A percentile compares a stretch with the other conserved stretches of the same genome.
phyloP scores from a whole-genome alignment of 2,888 invertebrate genomes.

The Dolichomitus sp. region DNA sequence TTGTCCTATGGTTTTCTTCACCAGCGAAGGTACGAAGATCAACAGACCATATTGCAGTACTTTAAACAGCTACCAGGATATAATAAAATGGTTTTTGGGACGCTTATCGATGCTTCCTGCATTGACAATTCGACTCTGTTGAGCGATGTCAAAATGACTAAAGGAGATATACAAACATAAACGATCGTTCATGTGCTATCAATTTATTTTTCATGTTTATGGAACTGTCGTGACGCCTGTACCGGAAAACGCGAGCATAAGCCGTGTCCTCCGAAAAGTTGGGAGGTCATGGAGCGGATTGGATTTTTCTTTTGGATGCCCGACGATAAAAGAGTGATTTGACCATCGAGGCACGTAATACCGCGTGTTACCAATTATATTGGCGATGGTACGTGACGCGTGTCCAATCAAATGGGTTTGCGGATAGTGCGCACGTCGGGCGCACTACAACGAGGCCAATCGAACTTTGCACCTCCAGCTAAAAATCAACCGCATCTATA shows the following conservation, averaged over 20 bases:
- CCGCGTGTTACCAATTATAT: constrained; percentile 58
- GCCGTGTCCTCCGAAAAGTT: constrained; percentile 32
- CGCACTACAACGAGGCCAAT: constrained; percentile 2
- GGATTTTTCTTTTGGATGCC: constrained; percentile 49
- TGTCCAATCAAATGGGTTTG: constrained; percentile 51
- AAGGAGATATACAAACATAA: not conserved
- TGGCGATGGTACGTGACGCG: constrained; percentile 56
- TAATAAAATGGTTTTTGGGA: not conserved
- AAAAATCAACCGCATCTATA: not conserved
- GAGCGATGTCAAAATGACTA: not conserved
- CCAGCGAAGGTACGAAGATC: not conserved
- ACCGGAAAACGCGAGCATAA: not conserved
- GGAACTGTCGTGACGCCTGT: constrained; percentile 10
- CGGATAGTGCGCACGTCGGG: not conserved
- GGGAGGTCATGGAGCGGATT: constrained; percentile 54
- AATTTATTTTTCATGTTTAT: constrained; percentile 25
- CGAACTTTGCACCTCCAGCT: not conserved
- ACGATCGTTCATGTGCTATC: constrained; percentile 21
- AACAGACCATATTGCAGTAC: not conserved
- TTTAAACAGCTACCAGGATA: not conserved
- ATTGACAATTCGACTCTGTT: not conserved
- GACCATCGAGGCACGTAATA: constrained; percentile 61
- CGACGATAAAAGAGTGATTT: constrained; percentile 63
- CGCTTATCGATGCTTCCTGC: not conserved
- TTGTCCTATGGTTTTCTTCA: not conserved